Percentiles rank a stretch among this genome's conserved stretches.
phyloP scores from a whole-genome alignment of 1,140 invertebrate genomes.

The Radopholus similis region DNA sequence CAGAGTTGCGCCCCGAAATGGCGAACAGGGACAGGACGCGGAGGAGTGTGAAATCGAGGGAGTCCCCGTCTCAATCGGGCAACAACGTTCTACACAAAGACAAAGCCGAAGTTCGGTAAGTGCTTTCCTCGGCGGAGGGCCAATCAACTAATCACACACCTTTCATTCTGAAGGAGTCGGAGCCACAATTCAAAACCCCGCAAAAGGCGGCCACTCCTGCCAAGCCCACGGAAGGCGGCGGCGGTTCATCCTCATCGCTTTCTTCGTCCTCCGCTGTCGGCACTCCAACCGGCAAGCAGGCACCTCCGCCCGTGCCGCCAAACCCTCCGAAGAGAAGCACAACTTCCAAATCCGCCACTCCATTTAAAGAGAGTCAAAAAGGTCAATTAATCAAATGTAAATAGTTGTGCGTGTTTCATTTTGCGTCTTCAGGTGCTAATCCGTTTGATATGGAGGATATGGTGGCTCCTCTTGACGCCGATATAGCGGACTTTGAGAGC shows the following conservation, averaged over 20 bases:
- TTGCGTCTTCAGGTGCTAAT: conserved; percentile 6
- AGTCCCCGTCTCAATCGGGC: background rate
- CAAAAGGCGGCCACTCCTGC: background rate
- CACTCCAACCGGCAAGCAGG: background rate
- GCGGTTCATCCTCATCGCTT: conserved; percentile 12
- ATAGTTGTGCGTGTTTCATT: background rate
- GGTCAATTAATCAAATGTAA: background rate
- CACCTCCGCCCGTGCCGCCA: conserved; percentile 8
- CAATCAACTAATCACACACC: background rate
- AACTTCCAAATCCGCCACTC: background rate
- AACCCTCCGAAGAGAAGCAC: conserved; percentile 26
- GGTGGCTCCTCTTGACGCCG: background rate
- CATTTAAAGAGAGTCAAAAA: background rate
- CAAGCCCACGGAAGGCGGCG: background rate
- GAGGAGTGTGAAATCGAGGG: background rate
- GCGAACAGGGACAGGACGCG: background rate
- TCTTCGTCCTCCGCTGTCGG: background rate
- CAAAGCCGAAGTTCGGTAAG: background rate
- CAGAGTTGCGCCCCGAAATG: conserved; percentile 28
- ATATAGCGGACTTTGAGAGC: background rate
- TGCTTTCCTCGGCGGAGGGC: background rate
- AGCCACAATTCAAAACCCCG: background rate
- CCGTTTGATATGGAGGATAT: conserved; percentile 30
- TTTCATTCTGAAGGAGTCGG: conserved; percentile 1
- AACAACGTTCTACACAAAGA: background rate